A percentile compares a stretch with the other conserved stretches of the same genome.
phyloP scores from a whole-genome alignment of 1,140 invertebrate genomes.

The Lamellibrachia luymesi region DNA sequence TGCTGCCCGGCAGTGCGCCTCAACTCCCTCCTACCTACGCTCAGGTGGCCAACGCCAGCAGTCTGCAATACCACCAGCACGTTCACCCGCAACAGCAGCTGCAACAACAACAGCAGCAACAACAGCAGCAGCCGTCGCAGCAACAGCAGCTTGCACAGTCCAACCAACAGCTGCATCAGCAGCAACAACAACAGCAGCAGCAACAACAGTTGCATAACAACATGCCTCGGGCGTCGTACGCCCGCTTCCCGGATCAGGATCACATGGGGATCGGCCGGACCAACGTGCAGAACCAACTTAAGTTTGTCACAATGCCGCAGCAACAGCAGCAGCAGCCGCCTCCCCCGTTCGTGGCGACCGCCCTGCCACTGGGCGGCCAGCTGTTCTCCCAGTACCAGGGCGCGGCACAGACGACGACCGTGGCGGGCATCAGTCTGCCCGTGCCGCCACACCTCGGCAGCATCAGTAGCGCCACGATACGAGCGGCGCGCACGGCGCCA shows the following conservation, averaged over 20 bases:
- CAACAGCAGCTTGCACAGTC: not conserved
- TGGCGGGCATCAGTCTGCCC: not conserved
- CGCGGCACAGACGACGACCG: not conserved
- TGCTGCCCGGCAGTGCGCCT: not conserved
- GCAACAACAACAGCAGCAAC: not conserved
- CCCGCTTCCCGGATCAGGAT: not conserved
- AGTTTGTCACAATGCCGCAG: not conserved
- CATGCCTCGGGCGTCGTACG: not conserved
- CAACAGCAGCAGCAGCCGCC: not conserved
- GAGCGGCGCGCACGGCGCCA: not conserved
- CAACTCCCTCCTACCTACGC: not conserved
- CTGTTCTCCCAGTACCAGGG: not conserved
- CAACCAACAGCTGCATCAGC: not conserved
- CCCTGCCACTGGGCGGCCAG: not conserved
- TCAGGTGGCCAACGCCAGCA: not conserved
- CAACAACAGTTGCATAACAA: not conserved
- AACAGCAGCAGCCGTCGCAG: not conserved
- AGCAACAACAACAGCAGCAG: not conserved
- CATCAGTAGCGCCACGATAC: not conserved
- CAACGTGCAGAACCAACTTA: not conserved
- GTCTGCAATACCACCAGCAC: not conserved
- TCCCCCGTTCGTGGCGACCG: not conserved
- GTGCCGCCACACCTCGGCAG: not conserved
- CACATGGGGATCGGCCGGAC: not conserved
- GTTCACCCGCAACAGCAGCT: not conserved